These are phyloP conservation scores for Perca flavescens DNA, from an alignment of 2,113 vertebrate species.

Conservation along the genomic window DNA sequence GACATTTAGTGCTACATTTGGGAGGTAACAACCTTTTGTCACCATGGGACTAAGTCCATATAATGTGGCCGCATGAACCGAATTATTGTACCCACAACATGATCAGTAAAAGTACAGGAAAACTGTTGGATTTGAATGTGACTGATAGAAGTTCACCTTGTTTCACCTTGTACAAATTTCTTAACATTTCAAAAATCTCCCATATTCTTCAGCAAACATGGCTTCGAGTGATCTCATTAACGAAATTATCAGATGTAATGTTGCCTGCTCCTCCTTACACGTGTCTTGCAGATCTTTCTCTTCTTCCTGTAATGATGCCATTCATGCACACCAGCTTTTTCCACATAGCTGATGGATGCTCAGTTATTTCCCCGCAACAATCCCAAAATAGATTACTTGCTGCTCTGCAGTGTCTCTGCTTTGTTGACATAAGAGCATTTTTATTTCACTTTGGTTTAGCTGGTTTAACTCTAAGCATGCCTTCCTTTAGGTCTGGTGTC, in stretches of 20 bases:
- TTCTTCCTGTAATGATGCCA: not conserved
- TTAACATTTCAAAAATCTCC: not conserved
- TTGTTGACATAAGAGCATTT: not conserved
- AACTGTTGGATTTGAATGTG: not conserved
- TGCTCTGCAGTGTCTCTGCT: not conserved
- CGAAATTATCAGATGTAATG: not conserved
- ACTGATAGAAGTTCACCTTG: not conserved
- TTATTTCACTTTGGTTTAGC: conserved; percentile 12
- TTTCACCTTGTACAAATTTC: not conserved
- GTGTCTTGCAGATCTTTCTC: not conserved
- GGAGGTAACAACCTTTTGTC: not conserved
- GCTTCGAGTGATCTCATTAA: not conserved
- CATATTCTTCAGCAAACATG: not conserved
- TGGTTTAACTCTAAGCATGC: conserved; percentile 10
- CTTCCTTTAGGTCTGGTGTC: conserved; percentile 6
- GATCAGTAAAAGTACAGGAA: not conserved
- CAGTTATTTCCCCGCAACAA: not conserved
- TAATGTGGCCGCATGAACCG: not conserved
- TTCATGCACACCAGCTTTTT: not conserved
- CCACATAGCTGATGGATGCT: not conserved
- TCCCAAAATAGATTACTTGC: not conserved
- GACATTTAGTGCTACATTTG: not conserved
- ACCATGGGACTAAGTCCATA: not conserved
- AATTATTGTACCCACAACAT: not conserved
- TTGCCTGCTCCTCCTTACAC: too few relatives aligned